Evolutionary conservation across 2,113 vertebrate genomes (phyloP), one percentile per base, ranked within the genome.

Genomic region (Thunnus thynnus): DNA sequence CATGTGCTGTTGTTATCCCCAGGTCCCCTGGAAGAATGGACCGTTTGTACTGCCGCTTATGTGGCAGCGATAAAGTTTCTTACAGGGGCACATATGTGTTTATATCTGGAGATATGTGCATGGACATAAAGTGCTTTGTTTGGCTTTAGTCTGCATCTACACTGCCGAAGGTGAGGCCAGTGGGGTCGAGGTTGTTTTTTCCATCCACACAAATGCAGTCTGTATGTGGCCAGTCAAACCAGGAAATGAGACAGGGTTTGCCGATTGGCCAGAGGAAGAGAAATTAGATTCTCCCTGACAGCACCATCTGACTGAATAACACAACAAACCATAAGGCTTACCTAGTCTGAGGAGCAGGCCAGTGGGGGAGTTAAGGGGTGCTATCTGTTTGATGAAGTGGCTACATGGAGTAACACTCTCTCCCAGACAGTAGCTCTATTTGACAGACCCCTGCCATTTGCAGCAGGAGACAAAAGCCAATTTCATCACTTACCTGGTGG

Each of bases 11-110:
- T 94, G 95, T 96, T 96, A 88, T 57, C 95, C 95, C 93, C 92
- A 89, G 94, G 95, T 97, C 95, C 94, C 82, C n/a, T 71, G 93
- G 93, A 97, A 98, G 96, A 99, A 98, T 96, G 95, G 95, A 87
- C 88, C 96, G 96, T 98, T 98, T 99, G 96, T 98, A 89, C 76
- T 63, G 88, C 86, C 18, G 78, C 94, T 96, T 96, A 95, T 96
- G 95, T 96, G 96, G 95, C 93, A 94, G 94, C 83, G 96, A 97
- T 97, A 98, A 97, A 96, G 96, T 97, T 97, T 96, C 94, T 95
- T 96, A 95, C 95, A 94, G 91, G 94, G 95, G 95, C 96, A 87
- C 95, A 95, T 96, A 95, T 94, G 95, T 97, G 96, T 97, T 97
- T 98, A 97, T 95, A 96, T 96, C 96, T 96, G 88, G 89, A 96